Base-by-base conservation (phyloP, 2,888 invertebrate genomes). In the Volucella zonaria region DNA sequence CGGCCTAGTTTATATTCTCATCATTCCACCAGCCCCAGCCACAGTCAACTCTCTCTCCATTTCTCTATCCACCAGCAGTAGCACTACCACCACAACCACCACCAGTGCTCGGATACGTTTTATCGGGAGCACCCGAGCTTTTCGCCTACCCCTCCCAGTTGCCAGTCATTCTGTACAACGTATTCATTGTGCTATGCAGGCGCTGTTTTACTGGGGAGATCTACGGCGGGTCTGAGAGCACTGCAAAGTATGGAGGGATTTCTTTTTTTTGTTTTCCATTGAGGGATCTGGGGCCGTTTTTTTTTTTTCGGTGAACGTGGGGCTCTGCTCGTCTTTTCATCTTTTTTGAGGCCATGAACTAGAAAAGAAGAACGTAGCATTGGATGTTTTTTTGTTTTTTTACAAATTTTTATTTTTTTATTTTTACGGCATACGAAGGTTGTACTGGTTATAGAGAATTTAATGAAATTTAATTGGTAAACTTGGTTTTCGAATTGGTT, bases 1-100 rank as follows among this genome's bases (percentile, higher is more conserved):
- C 90, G 91, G 90, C 91, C 91, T 90, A 91, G 88, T 90, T 90
- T 89, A 85, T 68, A 77, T 85, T 71, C 61, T 71, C 61, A 67
- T 67, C 45, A 56, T 70, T 58, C 81, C 76, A 76, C 75, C 75
- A 31, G 31, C 6, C 6, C 56, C 42, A 12, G 47, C 64, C 45
- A 64, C 11, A 10, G 31, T 8, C 11, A 11, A 8, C 15, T 38
- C 8, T 15, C 31, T 64, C 31, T 47, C 11, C 8, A 31, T 31
- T 31, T 31, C 31, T 31, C 31, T 31, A 31, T 31, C 31, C 31
- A 31, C 6, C 4, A 31, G 31, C 31, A 31, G 31, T 31, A 31
- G 6, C 54, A 31, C n/a, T 23, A 47, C 45, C 45, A 15, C 3
- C 38, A n/a, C 10, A 23, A 42, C 38, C 49, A 49, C 3, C 40